Evolutionary conservation across 1,140 invertebrate genomes (phyloP).

Genomic region (Protaetia brevitarsis): DNA sequence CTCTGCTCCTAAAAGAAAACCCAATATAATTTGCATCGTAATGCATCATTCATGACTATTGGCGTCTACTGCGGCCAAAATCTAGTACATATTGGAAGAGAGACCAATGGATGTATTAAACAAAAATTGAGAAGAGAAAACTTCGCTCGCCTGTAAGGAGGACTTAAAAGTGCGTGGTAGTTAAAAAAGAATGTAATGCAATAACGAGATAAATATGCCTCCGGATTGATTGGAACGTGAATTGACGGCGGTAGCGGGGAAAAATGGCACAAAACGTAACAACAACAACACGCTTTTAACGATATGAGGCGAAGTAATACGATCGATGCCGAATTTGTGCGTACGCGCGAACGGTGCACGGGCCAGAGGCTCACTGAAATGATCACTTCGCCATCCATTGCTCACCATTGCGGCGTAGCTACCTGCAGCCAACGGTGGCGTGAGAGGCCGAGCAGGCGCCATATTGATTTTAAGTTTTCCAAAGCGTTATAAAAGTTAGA

Average conservation of each 20-base stretch:
- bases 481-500: slow-evolving; percentile 16
- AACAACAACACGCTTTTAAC: slow-evolving; percentile 34
- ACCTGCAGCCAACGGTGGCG: slow-evolving; percentile 25
- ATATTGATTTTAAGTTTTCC: slow-evolving; percentile 47
- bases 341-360: slow-evolving; percentile 40
- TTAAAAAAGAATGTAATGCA: neutral
- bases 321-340: slow-evolving; percentile 38
- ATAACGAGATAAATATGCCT: slow-evolving; percentile 6
- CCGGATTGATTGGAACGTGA: slow-evolving; percentile 8
- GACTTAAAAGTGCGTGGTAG: neutral
- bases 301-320: slow-evolving; percentile 36
- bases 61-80: neutral
- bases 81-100: slow-evolving; percentile 9
- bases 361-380: slow-evolving; percentile 43
- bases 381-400: slow-evolving; percentile 27
- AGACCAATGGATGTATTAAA: neutral
- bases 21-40: slow-evolving; percentile 12
- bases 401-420: slow-evolving; percentile 16
- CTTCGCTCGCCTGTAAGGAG: neutral
- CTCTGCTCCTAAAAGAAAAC: slow-evolving; percentile 14
- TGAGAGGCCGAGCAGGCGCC: slow-evolving; percentile 43
- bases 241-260: neutral
- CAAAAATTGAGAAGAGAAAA: neutral
- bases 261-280: slow-evolving; percentile 33
- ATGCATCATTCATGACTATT: slow-evolving; percentile 16